These are phyloP conservation scores for Parthenolecanium corni DNA, from an alignment of 2,888 invertebrate species.

Conservation along the genomic window DNA sequence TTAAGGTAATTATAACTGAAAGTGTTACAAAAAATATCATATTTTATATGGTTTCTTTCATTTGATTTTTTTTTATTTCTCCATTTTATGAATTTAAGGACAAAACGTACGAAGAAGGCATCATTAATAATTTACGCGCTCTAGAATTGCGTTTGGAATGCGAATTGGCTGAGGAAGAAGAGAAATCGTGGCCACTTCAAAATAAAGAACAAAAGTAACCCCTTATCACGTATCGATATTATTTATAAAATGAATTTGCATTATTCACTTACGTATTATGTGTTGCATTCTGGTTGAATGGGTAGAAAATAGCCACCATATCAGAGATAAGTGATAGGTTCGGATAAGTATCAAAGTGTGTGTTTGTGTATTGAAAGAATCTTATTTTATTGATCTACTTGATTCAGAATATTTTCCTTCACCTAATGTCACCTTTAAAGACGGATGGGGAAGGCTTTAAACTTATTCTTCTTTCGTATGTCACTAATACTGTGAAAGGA, in stretches of 20 bases:
- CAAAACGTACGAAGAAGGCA: constrained; percentile 24
- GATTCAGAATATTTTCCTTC: too few species aligned
- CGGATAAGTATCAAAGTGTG: too few species aligned
- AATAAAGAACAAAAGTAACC: background rate
- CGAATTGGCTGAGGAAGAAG: constrained; percentile 22
- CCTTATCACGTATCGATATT: background rate
- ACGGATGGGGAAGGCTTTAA: too few species aligned
- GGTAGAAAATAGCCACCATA: background rate
- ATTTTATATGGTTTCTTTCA: background rate
- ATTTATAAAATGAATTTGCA: background rate
- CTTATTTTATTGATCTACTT: too few species aligned
- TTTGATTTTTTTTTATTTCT: background rate
- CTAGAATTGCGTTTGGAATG: constrained; percentile 24
- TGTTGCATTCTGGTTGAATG: background rate
- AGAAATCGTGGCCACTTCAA: constrained; percentile 12
- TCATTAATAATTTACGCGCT: constrained; percentile 14
- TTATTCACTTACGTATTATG: background rate
- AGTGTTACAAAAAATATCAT: background rate
- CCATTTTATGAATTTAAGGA: constrained; percentile 5
- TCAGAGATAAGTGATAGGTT: too few species aligned
- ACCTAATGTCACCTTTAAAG: too few species aligned
- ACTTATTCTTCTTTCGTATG: too few species aligned
- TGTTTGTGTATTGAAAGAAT: too few species aligned
- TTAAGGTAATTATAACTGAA: constrained; percentile 40
- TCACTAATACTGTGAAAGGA: too few species aligned